phyloP scores from a whole-genome alignment of 2,113 vertebrate species.

The Ceratotherium simum region DNA sequence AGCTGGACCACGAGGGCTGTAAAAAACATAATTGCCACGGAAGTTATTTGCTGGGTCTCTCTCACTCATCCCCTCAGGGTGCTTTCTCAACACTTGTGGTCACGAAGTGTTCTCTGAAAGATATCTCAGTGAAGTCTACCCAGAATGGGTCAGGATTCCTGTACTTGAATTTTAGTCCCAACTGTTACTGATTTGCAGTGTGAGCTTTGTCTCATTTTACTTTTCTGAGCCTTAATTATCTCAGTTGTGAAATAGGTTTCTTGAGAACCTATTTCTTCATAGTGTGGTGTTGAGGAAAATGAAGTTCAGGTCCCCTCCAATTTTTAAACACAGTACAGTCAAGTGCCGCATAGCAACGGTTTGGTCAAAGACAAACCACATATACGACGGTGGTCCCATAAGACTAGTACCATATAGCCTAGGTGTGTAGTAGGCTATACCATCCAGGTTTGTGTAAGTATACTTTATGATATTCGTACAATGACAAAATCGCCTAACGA shows the following conservation, averaged over 20 bases:
- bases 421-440: no score
- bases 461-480: no score
- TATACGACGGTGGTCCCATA: no score
- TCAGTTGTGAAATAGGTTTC: not conserved
- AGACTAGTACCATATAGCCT: no score
- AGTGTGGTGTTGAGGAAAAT: not conserved
- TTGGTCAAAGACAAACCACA: no score
- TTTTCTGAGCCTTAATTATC: not conserved
- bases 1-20: not conserved
- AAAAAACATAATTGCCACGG: not conserved
- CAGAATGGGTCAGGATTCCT: not conserved
- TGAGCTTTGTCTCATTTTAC: not conserved
- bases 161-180: not conserved
- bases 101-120: not conserved
- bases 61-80: not conserved
- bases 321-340: not conserved
- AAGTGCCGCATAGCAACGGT: no score
- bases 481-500: no score
- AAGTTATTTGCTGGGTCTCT: not conserved
- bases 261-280: not conserved
- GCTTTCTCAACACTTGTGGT: conserved; percentile 33
- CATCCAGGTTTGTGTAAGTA: no score
- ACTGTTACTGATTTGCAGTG: rapidly evolving
- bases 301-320: not conserved
- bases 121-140: not conserved